Base-by-base conservation (phyloP, 2,888 invertebrate genomes). In the Idaea aversata region DNA sequence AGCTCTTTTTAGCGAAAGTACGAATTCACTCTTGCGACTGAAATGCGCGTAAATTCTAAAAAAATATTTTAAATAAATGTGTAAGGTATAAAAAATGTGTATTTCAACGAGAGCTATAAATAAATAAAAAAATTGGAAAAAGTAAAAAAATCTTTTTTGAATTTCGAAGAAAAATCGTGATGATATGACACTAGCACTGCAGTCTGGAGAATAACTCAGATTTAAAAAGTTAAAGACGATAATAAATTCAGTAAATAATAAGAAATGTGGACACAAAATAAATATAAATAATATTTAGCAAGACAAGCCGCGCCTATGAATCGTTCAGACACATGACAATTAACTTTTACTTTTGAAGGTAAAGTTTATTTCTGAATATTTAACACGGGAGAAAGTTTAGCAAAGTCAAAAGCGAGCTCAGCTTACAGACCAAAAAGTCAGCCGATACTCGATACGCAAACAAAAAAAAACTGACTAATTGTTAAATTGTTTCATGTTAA, bases 261-360 rank as follows among this genome's bases (percentile, higher is more conserved):
- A 47, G 47, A 13, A 47, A 47, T 47, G 47, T 47, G 47, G 47
- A 47, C 47, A 47, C 47, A 13, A 47, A 13, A 7, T 25, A 34
- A 25, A 59, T 25, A 59, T 59, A 59, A 25, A 59, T 59, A 25
- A 25, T 25, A 34, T 34, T 13, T 59, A 25, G 34, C 34, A 10
- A 15, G 59, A 5, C 67, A 65, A 47, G 71, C 70, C 72, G 67
- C 72, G 67, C 74, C 74, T 74, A 69, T 66, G 61, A 64, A 64
- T 65, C 64, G 66, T 75, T 74, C 77, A 72, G 76, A 78, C 76
- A 77, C 77, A 78, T 81, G 81, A 84, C 85, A 85, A 84, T 86
- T 85, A 80, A 87, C 85, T 87, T 87, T 87, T 86, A 86, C 86
- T 85, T 87, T 86, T 78, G 70, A 72, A 71, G 66, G 69, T 72